phyloP scores from a whole-genome alignment of 2,113 vertebrate species.

The Cynocephalus volans region DNA sequence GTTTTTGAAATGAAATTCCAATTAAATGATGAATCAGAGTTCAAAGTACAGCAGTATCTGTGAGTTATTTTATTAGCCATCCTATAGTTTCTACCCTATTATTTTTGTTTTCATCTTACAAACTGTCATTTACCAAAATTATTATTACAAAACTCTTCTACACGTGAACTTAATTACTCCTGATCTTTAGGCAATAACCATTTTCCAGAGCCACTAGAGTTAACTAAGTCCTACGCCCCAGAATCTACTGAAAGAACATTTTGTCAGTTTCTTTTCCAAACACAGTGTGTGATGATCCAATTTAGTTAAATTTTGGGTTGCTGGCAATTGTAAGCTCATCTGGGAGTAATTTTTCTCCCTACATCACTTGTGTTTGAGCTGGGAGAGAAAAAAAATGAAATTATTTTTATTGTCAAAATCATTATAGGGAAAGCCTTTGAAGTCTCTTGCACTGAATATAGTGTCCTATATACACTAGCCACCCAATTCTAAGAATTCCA shows the following conservation, averaged over 20 bases:
- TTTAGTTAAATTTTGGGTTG: conserved; percentile 77
- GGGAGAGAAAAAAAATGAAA: conserved; percentile 75
- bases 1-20: conserved; percentile 35
- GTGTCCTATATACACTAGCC: background rate
- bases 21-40: conserved; percentile 11
- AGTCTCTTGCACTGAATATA: background rate
- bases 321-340: conserved; percentile 76
- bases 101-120: conserved; percentile 41
- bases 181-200: conserved; percentile 58
- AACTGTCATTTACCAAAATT: conserved; percentile 5
- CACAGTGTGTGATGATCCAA: conserved; percentile 24
- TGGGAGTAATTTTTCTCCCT: conserved; percentile 85
- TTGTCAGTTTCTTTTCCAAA: conserved; percentile 80
- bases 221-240: conserved; percentile 37
- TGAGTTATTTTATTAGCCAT: background rate
- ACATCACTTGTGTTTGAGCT: conserved; percentile 68
- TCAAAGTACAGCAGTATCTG: conserved; percentile 27
- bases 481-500: conserved; percentile 50
- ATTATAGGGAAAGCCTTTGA: conserved; percentile 41
- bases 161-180: background rate
- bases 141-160: conserved; percentile 3
- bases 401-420: conserved; percentile 75
- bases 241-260: conserved; percentile 78
- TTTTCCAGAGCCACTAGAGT: conserved; percentile 55
- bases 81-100: background rate